Conservation (phyloP, 2,888 invertebrate species). For the Geophilus truncorum region DNA sequence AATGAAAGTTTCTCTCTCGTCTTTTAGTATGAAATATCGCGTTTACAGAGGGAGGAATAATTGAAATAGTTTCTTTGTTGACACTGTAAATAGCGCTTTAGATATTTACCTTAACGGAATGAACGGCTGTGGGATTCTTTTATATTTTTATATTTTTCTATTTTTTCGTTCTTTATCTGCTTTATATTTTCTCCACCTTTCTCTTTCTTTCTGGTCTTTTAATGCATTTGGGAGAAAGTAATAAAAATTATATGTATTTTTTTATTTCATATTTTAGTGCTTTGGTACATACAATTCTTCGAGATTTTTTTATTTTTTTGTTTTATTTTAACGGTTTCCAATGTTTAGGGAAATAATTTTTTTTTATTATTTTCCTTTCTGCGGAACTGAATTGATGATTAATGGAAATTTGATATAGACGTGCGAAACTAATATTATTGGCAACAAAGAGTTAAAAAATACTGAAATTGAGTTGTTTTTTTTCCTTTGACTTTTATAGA, state of each 20-base stretch:
- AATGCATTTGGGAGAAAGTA: not conserved
- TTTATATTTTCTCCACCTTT: too few species aligned
- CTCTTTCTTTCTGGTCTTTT: not conserved
- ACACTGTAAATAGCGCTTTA: not conserved
- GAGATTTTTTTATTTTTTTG: not conserved
- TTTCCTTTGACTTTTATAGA: too few species aligned
- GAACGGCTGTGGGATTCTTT: not conserved
- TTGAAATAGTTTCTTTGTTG: not conserved
- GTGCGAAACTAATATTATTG: too few species aligned
- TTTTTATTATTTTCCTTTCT: not conserved
- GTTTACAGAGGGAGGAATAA: not conserved
- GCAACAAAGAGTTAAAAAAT: too few species aligned
- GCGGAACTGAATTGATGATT: not conserved
- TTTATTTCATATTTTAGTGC: not conserved
- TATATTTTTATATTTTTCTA: not conserved
- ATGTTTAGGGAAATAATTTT: not conserved
- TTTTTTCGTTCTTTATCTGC: too few species aligned
- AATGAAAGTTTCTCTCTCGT: not conserved
- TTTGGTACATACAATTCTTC: not conserved
- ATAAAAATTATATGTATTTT: not conserved
- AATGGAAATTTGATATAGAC: not conserved
- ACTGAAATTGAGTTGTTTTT: too few species aligned
- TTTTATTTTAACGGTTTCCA: not conserved
- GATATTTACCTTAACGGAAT: not conserved
- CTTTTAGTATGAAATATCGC: not conserved